phyloP scores from a whole-genome alignment of 2,888 invertebrate genomes.

The Diploptera punctata region DNA sequence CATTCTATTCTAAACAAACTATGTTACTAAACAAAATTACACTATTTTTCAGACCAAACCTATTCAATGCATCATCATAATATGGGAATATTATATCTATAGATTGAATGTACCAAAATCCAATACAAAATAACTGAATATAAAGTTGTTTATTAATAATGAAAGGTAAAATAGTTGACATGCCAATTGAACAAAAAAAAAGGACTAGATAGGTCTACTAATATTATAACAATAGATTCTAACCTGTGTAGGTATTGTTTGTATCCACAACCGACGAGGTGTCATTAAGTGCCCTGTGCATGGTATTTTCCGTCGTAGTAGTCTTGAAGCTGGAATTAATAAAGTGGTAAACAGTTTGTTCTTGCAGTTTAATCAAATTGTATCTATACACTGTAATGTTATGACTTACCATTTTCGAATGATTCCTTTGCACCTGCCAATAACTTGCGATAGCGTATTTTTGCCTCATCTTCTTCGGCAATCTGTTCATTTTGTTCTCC shows the following conservation, averaged over 20 bases:
- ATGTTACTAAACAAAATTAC: too few species aligned
- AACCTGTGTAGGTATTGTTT: slow-evolving; percentile 80
- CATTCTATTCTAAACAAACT: too few species aligned
- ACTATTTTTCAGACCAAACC: too few species aligned
- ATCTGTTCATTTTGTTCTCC: slow-evolving; percentile 27
- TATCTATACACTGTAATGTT: slow-evolving; percentile 10
- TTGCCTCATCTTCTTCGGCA: slow-evolving; percentile 27
- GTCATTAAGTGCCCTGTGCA: slow-evolving; percentile 89
- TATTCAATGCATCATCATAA: too few species aligned
- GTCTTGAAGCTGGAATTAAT: slow-evolving; percentile 71
- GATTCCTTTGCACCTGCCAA: slow-evolving; percentile 65
- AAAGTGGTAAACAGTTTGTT: background rate
- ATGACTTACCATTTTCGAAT: slow-evolving; percentile 62
- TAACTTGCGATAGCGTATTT: slow-evolving; percentile 60
- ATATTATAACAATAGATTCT: background rate
- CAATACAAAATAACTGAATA: too few species aligned
- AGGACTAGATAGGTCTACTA: too few species aligned
- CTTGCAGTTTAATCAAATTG: background rate
- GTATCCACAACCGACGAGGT: slow-evolving; percentile 82
- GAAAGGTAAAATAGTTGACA: too few species aligned
- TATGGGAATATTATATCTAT: too few species aligned
- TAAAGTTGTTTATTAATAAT: too few species aligned
- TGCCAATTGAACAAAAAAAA: too few species aligned
- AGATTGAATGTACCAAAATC: too few species aligned
- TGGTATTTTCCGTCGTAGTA: slow-evolving; percentile 82